A percentile compares a stretch with the other conserved stretches of the same genome.
These are phyloP conservation scores for Stenichneumon culpator DNA, from an alignment of 2,888 invertebrate species.

Conservation along the genomic window DNA sequence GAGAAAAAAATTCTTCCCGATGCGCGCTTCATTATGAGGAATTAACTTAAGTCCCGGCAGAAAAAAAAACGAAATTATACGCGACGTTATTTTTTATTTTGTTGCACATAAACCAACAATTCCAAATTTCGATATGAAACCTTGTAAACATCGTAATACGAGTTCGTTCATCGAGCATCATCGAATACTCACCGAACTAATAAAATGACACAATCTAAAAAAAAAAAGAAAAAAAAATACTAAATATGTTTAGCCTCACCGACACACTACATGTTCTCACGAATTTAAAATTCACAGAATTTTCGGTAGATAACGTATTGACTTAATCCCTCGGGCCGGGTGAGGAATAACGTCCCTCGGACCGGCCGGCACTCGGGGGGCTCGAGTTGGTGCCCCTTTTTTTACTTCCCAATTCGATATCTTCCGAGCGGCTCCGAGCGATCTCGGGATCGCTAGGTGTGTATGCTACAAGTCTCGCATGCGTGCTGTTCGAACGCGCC, in stretches of 20 bases:
- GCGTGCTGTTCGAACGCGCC: conserved; percentile 31
- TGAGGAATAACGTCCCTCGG: conserved; percentile 19
- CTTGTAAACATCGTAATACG: background rate
- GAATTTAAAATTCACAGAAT: conserved; percentile 50
- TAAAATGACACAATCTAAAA: background rate
- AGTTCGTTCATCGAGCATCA: background rate
- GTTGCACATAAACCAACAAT: background rate
- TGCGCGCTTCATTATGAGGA: background rate
- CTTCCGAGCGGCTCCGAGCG: conserved; percentile 46
- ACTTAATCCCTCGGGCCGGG: conserved; percentile 52
- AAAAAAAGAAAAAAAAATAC: background rate
- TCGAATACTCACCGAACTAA: background rate
- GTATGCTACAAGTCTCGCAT: conserved; percentile 53
- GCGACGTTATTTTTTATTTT: background rate
- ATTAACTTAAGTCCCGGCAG: background rate
- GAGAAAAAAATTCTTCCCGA: background rate
- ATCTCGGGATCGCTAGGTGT: conserved; percentile 62
- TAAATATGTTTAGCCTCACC: background rate
- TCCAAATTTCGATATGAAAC: background rate
- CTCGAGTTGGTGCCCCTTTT: conserved; percentile 13
- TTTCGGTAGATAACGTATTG: conserved; percentile 59
- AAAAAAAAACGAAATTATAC: background rate
- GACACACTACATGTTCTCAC: conserved; percentile 35
- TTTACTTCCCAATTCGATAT: conserved; percentile 64
- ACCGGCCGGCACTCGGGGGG: conserved; percentile 41